Base-by-base conservation (phyloP, 2,888 invertebrate species). In the Branchipolynoe longqiensis region DNA sequence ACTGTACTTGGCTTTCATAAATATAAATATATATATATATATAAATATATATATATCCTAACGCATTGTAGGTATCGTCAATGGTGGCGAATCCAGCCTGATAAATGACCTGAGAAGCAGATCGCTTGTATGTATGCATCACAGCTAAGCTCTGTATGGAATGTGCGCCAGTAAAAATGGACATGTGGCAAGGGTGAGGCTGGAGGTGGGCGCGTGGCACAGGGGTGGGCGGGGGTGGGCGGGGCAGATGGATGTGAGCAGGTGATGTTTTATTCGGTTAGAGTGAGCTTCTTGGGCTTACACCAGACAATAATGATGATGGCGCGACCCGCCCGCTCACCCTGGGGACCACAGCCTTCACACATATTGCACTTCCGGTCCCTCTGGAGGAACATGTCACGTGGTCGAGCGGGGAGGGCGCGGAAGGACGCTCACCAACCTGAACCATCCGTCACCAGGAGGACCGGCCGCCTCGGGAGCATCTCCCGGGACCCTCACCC, bases 201-300 rank as follows among this genome's bases (percentile, higher is more conserved):
- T 14, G 48, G 28, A 8, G n/a, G n/a, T n/a, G n/a, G n/a, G 6
- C 69, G 38, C 36, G 22, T 38, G n/a, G 38, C 18, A 1, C 48
- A n/a, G 73, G 78, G n/a, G 41, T 33, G n/a, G 69, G 69, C 25
- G 48, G 28, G 12, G n/a, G n/a, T n/a, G n/a, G n/a, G n/a, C n/a
- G n/a, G 78, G 28, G 78, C 41, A 78, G 78, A 78, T 78, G 48
- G 33, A 78, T 54, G 78, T 78, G 78, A 78, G 78, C 78, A 78
- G 78, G 78, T 78, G 78, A 78, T 78, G 78, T 78, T 78, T 78
- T 78, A 78, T 78, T 78, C 78, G 78, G 78, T 78, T 78, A 78
- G 78, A 41, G 78, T 78, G 78, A 78, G 78, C 78, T 78, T 41
- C 78, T 78, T 48, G 22, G 28, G 78, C 78, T 78, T 78, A 78